These are phyloP conservation scores for Habropoda laboriosa DNA, from an alignment of 1,140 invertebrate species.

Conservation along the genomic window DNA sequence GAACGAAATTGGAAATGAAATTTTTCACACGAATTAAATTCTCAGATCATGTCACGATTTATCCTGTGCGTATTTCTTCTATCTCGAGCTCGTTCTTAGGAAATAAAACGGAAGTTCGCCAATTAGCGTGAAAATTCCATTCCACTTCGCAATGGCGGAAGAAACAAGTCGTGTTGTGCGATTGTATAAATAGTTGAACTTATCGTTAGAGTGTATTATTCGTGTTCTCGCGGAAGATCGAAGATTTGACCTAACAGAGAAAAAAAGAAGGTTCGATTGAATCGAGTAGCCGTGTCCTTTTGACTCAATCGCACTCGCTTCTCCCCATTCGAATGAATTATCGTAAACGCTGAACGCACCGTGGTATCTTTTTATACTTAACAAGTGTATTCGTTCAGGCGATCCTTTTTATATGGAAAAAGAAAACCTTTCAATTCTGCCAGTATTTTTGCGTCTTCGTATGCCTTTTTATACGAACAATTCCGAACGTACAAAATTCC, in stretches of 20 bases:
- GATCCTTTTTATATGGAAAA: constrained; percentile 40
- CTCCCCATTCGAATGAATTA: too few species aligned
- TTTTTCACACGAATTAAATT: too few species aligned
- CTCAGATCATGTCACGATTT: not conserved
- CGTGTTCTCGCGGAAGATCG: not conserved
- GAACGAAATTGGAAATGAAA: not conserved
- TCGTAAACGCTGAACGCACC: constrained; percentile 1
- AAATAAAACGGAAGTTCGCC: not conserved
- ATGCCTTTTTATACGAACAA: constrained; percentile 40
- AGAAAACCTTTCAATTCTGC: constrained; percentile 4
- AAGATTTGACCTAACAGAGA: not conserved
- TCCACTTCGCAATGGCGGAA: not conserved
- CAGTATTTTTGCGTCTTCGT: constrained; percentile 9
- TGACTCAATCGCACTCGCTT: constrained; percentile 24
- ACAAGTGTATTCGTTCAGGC: constrained; percentile 20
- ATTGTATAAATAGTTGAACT: constrained; percentile 37
- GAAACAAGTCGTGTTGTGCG: constrained; percentile 14
- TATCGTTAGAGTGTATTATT: constrained; percentile 31
- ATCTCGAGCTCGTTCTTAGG: constrained; percentile 5
- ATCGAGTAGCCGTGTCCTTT: constrained; percentile 5
- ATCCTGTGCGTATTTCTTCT: not conserved
- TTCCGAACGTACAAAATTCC: constrained; percentile 10
- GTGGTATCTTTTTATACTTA: constrained; percentile 43
- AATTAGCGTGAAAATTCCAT: not conserved
- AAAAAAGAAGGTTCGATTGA: not conserved